Conservation (phyloP, 2,797 vertebrate genomes). For the Microtus agrestis region DNA sequence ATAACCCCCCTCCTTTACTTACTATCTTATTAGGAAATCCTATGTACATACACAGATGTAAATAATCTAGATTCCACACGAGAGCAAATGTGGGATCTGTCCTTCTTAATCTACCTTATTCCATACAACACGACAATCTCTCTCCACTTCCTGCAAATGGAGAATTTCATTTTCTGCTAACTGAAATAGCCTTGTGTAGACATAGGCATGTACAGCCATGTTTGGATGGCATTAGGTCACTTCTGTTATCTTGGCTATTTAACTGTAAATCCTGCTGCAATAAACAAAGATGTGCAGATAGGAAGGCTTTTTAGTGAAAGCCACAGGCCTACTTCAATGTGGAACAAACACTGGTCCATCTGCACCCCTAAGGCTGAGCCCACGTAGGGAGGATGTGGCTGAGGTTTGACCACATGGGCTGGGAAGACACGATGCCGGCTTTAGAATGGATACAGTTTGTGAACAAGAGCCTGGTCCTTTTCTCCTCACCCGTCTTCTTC, state of each 20-base stretch:
- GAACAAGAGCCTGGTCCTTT: not conserved
- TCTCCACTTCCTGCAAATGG: not conserved
- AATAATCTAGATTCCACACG: not conserved
- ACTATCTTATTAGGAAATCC: not conserved
- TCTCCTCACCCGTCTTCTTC: accelerated
- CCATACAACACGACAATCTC: not conserved
- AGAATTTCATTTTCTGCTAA: not conserved
- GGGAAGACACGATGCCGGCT: not conserved
- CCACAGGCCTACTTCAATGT: no score
- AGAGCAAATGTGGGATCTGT: not conserved
- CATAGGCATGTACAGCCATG: no score
- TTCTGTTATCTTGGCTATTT: not conserved
- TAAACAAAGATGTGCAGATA: not conserved
- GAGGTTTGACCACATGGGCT: not conserved
- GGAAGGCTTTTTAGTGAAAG: not conserved
- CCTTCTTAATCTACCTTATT: not conserved
- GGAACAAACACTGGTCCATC: no score
- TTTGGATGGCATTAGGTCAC: not conserved
- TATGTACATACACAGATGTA: not conserved
- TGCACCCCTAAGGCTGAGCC: not conserved
- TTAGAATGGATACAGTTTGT: not conserved
- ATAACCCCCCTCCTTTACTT: not conserved
- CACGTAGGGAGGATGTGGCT: not conserved
- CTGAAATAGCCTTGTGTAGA: not conserved
- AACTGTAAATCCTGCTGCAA: not conserved